Evolutionary conservation across 2,888 invertebrate species (phyloP), one percentile per base, ranked within the genome.

Genomic region (Galerucella pusilla): DNA sequence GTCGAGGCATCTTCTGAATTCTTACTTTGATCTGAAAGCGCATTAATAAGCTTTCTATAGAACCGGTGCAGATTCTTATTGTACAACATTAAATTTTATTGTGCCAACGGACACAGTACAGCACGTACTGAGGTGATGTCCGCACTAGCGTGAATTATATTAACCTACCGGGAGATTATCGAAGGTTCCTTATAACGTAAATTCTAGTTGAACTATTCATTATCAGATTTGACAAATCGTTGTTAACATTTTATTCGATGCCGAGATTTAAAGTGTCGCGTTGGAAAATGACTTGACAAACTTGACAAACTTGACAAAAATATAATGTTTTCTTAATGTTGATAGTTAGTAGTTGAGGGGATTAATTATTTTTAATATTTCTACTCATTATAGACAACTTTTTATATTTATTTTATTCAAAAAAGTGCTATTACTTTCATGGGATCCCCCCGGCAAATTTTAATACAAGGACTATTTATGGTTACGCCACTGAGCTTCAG

Each of bases 71-170:
- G 78, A 77, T 77, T 76, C 78, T 79, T 77, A 75, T 79, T 77
- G 79, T 79, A 74, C 77, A 75, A 77, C 79, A 79, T 79, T 75
- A 79, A 75, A 79, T 79, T 79, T 79, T 79, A 77, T 79, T 75
- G 75, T 75, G 75, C 67, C 69, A 72, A 70, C 71, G 49, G 72
- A 77, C 77, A 76, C 77, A 68, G 75, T 75, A 75, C 75, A 69
- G 73, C 76, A 75, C 75, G 75, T 67, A 76, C 73, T 67, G 54
- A 66, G 69, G 68, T 60, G 59, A 52, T 70, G 69, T 64, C 65
- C 66, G 69, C 68, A 70, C 73, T 61, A 67, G 25, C 61, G 28
- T 75, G 68, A 75, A 68, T 72, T 72, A 72, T 75, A 70, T 66
- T 35, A 63, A 70, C 49, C 63, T 63, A 70, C 54, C 28, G 52